Evolutionary conservation across 2,888 invertebrate species (phyloP).

Genomic region (Coleophora flavipennella): DNA sequence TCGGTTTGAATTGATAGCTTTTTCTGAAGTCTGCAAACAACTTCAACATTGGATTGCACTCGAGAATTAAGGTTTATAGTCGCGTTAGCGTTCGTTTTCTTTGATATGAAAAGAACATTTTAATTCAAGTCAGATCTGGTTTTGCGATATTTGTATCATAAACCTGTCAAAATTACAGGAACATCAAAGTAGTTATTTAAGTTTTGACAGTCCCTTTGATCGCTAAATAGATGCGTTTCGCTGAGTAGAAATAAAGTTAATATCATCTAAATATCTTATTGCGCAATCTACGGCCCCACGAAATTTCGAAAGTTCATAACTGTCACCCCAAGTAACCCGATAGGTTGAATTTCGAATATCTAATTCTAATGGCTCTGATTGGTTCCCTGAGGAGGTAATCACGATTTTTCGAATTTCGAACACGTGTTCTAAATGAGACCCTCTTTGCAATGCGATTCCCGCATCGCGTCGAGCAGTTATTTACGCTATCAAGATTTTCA

Average conservation of each 20-base stretch:
- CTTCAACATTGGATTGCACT: conserved; percentile 39
- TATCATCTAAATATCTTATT: conserved; percentile 18
- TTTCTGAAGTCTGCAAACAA: conserved; percentile 29
- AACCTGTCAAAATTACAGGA: conserved; percentile 13
- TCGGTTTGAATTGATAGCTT: conserved; percentile 45
- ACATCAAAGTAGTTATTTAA: conserved; percentile 7
- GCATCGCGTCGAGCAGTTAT: conserved; percentile 19
- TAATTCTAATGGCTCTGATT: conserved; percentile 69
- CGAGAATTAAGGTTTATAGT: conserved; percentile 41
- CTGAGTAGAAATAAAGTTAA: conserved; percentile 7
- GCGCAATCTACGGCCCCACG: conserved; percentile 18
- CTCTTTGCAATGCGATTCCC: conserved; percentile 55
- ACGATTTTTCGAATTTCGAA: conserved; percentile 63
- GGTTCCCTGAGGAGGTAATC: conserved; percentile 69
- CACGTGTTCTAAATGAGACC: conserved; percentile 65
- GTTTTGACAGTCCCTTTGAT: too few relatives aligned
- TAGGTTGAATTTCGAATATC: conserved; percentile 63
- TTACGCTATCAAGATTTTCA: conserved; percentile 22
- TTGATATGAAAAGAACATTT: conserved; percentile 19
- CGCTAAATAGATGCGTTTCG: not conserved
- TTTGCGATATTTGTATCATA: conserved; percentile 17
- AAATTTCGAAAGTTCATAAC: conserved; percentile 31
- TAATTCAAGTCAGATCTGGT: conserved; percentile 13
- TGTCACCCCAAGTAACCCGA: conserved; percentile 59
- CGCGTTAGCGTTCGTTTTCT: conserved; percentile 30